phyloP scores from a whole-genome alignment of 2,888 invertebrate species.

The Drosophila melanocephala region DNA sequence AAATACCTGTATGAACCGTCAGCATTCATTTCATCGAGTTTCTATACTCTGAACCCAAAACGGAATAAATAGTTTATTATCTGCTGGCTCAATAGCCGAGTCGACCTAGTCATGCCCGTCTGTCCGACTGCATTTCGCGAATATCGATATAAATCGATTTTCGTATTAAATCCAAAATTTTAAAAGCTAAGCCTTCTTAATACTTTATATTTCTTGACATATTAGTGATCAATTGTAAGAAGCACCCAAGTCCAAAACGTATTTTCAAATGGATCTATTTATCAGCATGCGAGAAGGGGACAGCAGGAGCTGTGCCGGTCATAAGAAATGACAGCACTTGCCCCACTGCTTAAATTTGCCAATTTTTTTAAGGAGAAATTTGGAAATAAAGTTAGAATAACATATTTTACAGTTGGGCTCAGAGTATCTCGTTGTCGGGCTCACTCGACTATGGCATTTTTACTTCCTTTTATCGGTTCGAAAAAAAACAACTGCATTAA shows the following conservation, averaged over 20 bases:
- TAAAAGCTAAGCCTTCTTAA: neutral
- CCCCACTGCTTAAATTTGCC: neutral
- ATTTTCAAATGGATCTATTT: neutral
- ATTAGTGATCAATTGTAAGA: neutral
- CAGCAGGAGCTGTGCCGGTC: neutral
- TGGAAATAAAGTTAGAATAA: neutral
- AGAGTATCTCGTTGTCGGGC: neutral
- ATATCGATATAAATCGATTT: neutral
- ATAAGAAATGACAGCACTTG: neutral
- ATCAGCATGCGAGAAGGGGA: neutral
- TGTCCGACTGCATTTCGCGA: neutral
- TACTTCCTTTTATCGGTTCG: neutral
- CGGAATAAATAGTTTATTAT: too few relatives aligned
- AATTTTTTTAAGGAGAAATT: accelerated
- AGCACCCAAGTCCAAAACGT: neutral
- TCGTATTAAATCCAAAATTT: neutral
- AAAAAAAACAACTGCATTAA: neutral
- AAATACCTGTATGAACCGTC: neutral
- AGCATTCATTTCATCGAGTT: neutral
- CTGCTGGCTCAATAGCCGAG: neutral
- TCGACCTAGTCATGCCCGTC: neutral
- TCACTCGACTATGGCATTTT: neutral
- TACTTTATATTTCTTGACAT: neutral
- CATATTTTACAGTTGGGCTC: neutral
- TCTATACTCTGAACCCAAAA: neutral